Evolutionary conservation across 2,888 invertebrate genomes (phyloP).

Genomic region (Scrobipalpa atriplicella): DNA sequence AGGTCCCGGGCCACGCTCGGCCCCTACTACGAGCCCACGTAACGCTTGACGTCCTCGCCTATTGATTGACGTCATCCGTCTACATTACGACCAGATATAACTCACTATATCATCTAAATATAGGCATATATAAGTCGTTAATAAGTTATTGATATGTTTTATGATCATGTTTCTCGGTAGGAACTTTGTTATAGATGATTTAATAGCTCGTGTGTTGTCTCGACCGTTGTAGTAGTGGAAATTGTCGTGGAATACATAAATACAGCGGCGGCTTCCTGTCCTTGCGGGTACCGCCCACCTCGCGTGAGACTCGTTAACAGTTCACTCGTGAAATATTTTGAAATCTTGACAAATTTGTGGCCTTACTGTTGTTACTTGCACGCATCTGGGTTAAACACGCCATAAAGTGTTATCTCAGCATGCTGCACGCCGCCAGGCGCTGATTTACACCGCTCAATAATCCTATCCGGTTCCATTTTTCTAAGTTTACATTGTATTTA

Average conservation of each 20-base stretch:
- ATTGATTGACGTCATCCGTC: conserved; percentile 43
- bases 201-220: conserved; percentile 11
- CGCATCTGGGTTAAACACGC: conserved; percentile 61
- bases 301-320: not conserved
- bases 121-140: conserved; percentile 15
- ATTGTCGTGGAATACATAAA: conserved; percentile 4
- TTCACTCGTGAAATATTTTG: conserved; percentile 24
- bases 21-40: conserved; percentile 36
- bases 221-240: conserved; percentile 19
- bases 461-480: conserved; percentile 31
- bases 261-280: conserved; percentile 11
- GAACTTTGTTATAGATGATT: conserved; percentile 10
- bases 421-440: conserved; percentile 35
- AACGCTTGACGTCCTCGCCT: conserved; percentile 43
- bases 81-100: conserved; percentile 28
- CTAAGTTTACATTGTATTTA: conserved; percentile 17
- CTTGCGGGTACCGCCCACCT: not conserved
- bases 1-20: conserved; percentile 38
- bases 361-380: conserved; percentile 39
- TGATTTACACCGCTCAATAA: conserved; percentile 33
- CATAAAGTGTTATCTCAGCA: conserved; percentile 64
- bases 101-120: conserved; percentile 7
- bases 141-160: conserved; percentile 25
- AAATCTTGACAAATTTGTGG: conserved; percentile 26
- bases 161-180: conserved; percentile 13